These are phyloP conservation scores for Philaethria dido DNA, from an alignment of 2,888 invertebrate species.

Conservation along the genomic window DNA sequence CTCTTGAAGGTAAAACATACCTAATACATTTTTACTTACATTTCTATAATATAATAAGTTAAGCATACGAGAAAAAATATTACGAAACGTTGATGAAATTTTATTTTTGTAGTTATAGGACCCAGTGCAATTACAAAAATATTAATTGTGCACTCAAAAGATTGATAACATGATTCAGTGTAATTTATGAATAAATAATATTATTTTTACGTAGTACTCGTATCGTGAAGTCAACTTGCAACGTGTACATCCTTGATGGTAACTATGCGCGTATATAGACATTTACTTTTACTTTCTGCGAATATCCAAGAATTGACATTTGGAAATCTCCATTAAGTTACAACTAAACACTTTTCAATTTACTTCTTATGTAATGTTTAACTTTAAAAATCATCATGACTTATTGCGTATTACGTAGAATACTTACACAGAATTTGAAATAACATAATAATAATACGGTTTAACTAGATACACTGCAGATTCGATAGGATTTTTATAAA, in stretches of 20 bases:
- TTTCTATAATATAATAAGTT: no score
- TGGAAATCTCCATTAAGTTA: conserved; percentile 19
- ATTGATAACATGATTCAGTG: neutral
- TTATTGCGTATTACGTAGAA: neutral
- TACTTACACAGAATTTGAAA: neutral
- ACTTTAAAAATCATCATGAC: conserved; percentile 9
- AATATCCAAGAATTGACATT: conserved; percentile 21
- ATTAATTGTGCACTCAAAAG: neutral
- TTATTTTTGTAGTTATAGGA: conserved; percentile 29
- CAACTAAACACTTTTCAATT: conserved; percentile 13
- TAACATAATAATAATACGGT: neutral
- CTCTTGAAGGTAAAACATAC: neutral
- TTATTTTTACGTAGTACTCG: neutral
- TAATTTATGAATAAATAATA: conserved; percentile 6
- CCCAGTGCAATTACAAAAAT: conserved; percentile 8
- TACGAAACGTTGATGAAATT: conserved; percentile 43
- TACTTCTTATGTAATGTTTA: neutral
- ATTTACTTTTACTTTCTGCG: conserved; percentile 32
- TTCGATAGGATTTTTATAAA: neutral
- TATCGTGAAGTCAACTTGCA: conserved; percentile 3
- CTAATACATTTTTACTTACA: neutral
- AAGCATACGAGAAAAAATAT: conserved; percentile 45
- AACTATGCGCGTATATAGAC: conserved; percentile 18
- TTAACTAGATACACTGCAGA: neutral
- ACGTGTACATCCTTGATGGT: conserved; percentile 22